phyloP scores from a whole-genome alignment of 2,797 vertebrate species.

The Tolypeutes matacus region DNA sequence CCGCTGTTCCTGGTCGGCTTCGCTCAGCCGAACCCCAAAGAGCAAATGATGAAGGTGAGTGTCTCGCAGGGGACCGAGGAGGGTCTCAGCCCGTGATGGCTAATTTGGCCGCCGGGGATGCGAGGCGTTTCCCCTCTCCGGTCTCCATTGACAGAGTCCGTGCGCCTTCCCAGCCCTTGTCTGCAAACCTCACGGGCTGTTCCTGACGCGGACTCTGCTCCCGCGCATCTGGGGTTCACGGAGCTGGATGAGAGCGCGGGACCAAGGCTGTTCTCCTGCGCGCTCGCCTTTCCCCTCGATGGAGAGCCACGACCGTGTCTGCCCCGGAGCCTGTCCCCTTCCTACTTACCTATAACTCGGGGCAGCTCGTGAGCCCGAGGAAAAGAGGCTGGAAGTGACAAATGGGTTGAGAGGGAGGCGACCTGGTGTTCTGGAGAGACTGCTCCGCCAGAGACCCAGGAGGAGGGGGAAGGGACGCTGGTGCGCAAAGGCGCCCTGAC shows the following conservation, averaged over 20 bases:
- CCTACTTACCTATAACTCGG: background rate
- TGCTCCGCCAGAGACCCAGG: background rate
- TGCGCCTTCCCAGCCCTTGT: background rate
- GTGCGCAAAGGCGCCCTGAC: background rate
- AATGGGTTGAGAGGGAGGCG: background rate
- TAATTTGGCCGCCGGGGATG: background rate
- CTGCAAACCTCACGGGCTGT: background rate
- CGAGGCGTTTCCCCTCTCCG: background rate
- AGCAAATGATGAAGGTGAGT: slow-evolving; percentile 65
- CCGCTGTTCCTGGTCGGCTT: slow-evolving; percentile 33
- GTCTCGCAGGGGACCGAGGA: background rate
- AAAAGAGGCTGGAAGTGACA: background rate
- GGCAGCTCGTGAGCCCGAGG: accelerated
- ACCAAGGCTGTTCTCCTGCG: accelerated
- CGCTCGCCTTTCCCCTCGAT: too few species aligned
- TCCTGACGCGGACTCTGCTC: background rate
- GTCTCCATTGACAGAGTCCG: background rate
- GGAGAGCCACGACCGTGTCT: background rate
- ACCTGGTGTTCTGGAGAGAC: background rate
- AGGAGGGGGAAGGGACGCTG: background rate
- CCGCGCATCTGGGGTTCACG: background rate
- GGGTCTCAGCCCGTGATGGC: background rate
- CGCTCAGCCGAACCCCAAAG: background rate
- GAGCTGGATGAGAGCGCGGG: background rate
- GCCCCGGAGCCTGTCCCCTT: background rate